phyloP scores from a whole-genome alignment of 1,140 invertebrate genomes.

The Aphaenogaster ashmeadi region DNA sequence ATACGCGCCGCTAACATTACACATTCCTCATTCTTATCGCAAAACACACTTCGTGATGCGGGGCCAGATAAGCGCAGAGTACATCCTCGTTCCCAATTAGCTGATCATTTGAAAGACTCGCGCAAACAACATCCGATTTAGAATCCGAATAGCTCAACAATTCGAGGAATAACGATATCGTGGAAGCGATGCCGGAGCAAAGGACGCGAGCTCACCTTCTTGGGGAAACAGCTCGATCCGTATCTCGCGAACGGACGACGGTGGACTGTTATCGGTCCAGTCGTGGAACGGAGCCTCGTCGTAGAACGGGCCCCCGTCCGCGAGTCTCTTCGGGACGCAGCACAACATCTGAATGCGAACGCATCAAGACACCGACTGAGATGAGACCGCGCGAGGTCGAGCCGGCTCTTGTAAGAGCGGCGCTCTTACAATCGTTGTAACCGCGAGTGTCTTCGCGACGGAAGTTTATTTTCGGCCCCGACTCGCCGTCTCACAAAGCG shows the following conservation, averaged over 20 bases:
- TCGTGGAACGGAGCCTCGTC: conserved; percentile 52
- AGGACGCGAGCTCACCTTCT: conserved; percentile 67
- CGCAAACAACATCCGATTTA: neutral
- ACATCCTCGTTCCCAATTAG: neutral
- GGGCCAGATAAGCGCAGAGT: neutral
- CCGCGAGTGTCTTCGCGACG: conserved; percentile 24
- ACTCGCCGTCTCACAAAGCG: conserved; percentile 36
- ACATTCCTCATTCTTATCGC: neutral
- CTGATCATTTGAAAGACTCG: neutral
- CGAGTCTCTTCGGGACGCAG: conserved; percentile 81
- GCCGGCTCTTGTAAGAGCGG: conserved; percentile 57
- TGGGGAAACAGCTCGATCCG: conserved; percentile 45
- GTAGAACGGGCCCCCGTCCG: conserved; percentile 65
- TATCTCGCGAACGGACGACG: conserved; percentile 29
- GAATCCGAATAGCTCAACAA: neutral
- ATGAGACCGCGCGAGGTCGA: conserved; percentile 14
- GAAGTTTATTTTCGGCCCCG: conserved; percentile 73
- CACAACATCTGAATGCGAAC: conserved; percentile 80
- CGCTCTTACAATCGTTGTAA: conserved; percentile 63
- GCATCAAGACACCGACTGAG: conserved; percentile 69
- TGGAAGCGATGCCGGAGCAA: neutral
- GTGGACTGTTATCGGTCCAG: neutral
- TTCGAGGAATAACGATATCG: neutral
- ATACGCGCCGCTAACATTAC: neutral
- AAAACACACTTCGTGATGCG: conserved; percentile 2